Evolutionary conservation across 2,888 invertebrate genomes (phyloP), one percentile per base, ranked within the genome.

Genomic region (Apotomis betuletana): DNA sequence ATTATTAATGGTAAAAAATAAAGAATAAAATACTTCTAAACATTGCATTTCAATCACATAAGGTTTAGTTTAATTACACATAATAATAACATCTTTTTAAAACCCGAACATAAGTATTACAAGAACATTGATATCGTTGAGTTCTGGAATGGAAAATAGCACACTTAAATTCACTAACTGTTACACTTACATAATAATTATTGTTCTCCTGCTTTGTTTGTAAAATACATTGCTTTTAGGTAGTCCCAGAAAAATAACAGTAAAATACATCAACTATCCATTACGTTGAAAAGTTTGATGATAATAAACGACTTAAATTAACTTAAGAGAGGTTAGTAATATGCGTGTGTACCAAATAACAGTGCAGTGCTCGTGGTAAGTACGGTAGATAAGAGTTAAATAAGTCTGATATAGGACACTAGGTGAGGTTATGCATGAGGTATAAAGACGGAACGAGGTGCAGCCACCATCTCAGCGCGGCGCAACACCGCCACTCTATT

Each of bases 11-110:
- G 92, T 92, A 92, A 92, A 92, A 91, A 92, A 92, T 92, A 93
- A 93, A 91, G 90, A 92, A 92, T 92, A 93, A 93, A 93, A 93
- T 93, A 93, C 93, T 93, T 92, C 92, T 93, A 93, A 92, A 93
- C 91, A 93, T 93, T 93, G 93, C 93, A 92, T 93, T 92, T 92
- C 91, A 92, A 93, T 93, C 93, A 93, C 93, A 92, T 92, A 92
- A 92, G 92, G 92, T 92, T 92, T 91, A 92, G 90, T 92, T 91
- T 91, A 91, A 91, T 89, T 89, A 92, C 90, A 92, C 88, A 68
- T 72, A 89, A 91, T 91, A 92, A 92, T 92, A 92, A 92, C 91
- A 92, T 92, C 84, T 91, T 91, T 91, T 89, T 90, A 86, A 88
- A 92, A 92, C 91, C 92, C 91, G 91, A 92, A 93, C 90, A 89